These are phyloP conservation scores for Tarsius wallacei DNA, from an alignment of 2,797 vertebrate species.

Conservation along the genomic window DNA sequence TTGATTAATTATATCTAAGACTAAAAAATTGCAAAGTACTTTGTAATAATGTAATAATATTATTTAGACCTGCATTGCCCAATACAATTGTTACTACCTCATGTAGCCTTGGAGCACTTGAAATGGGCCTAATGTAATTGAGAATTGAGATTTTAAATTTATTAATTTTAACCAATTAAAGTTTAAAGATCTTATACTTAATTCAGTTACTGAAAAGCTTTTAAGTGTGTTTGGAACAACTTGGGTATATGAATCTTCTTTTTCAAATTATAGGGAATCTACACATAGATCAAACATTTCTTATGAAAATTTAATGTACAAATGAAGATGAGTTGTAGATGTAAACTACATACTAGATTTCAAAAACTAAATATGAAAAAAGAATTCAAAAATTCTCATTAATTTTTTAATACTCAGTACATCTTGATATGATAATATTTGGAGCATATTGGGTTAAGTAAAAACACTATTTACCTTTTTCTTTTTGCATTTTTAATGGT, in stretches of 20 bases:
- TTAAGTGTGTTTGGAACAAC: constrained; percentile 12
- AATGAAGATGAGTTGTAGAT: constrained; percentile 46
- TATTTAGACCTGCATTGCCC: neutral
- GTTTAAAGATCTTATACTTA: neutral
- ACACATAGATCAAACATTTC: constrained; percentile 38
- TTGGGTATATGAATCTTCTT: neutral
- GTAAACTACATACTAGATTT: neutral
- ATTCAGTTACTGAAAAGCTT: constrained; percentile 14
- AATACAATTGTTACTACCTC: neutral
- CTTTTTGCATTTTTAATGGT: constrained; percentile 28
- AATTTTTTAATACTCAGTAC: neutral
- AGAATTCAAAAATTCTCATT: neutral
- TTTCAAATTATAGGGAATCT: constrained; percentile 42
- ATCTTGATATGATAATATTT: constrained; percentile 68
- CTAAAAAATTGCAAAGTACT: neutral
- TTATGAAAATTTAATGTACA: constrained; percentile 47
- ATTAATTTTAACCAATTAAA: constrained; percentile 52
- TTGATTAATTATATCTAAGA: constrained; percentile 41
- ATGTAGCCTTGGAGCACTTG: neutral
- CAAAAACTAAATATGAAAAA: neutral
- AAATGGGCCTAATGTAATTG: neutral
- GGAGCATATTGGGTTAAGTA: neutral
- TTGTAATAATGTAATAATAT: neutral
- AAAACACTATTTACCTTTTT: neutral
- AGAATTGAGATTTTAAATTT: neutral